These are phyloP conservation scores for Furcifer pardalis DNA, from an alignment of 2,797 vertebrate species.

Conservation along the genomic window DNA sequence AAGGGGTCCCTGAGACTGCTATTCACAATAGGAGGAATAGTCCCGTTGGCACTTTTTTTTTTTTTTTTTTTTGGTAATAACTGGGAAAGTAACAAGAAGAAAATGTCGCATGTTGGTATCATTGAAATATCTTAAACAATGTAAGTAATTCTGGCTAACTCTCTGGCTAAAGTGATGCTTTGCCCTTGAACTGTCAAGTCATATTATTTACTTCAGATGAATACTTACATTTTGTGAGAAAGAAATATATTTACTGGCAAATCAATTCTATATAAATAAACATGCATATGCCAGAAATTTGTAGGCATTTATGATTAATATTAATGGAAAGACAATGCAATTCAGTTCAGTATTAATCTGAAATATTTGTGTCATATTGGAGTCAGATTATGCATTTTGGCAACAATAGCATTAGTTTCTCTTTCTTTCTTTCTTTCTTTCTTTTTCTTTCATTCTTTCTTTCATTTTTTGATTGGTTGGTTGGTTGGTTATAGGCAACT, in stretches of 20 bases:
- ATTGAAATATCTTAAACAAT: conserved; percentile 47
- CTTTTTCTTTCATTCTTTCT: not conserved
- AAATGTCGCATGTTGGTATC: conserved; percentile 10
- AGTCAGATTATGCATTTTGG: conserved; percentile 33
- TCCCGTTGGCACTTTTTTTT: not conserved
- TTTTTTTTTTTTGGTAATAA: not conserved
- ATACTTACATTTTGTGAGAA: conserved; percentile 49
- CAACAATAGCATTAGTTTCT: conserved; percentile 15
- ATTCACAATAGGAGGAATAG: not conserved
- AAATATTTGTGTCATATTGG: conserved; percentile 13
- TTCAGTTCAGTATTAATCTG: conserved; percentile 32
- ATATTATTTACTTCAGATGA: conserved; percentile 66
- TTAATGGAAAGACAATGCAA: conserved; percentile 56
- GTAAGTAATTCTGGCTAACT: conserved; percentile 49
- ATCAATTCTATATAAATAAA: conserved; percentile 48
- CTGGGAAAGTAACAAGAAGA: conserved; percentile 43
- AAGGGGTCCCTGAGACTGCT: not conserved
- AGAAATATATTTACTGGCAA: conserved; percentile 58
- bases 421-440: not conserved
- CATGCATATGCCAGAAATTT: conserved; percentile 45
- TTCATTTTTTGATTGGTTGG: too few relatives aligned
- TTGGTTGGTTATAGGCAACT: conserved; percentile 15
- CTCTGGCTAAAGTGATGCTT: conserved; percentile 45
- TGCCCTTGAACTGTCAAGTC: conserved; percentile 56
- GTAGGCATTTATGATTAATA: conserved; percentile 57